Evolutionary conservation across 2,888 invertebrate species (phyloP).

Genomic region (Mythimna vitellina): DNA sequence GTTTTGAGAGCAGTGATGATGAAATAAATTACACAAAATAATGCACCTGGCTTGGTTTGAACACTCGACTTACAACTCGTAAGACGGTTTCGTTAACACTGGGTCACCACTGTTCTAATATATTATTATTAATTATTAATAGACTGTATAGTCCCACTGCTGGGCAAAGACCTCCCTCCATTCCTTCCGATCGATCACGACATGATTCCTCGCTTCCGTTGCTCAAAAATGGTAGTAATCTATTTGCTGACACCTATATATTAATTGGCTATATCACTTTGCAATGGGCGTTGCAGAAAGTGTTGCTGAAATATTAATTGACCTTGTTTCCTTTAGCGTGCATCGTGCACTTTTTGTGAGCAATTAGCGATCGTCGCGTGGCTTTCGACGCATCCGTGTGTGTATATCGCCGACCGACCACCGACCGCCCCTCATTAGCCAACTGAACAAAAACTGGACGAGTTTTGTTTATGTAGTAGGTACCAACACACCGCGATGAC

Average conservation of each 20-base stretch:
- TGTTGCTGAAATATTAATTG: slow-evolving; percentile 52
- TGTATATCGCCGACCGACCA: slow-evolving; percentile 76
- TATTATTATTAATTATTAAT: too few species aligned
- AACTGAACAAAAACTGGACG: slow-evolving; percentile 72
- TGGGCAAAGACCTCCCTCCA: too few species aligned
- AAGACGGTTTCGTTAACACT: too few species aligned
- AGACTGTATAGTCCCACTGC: too few species aligned
- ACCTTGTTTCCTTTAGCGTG: slow-evolving; percentile 37
- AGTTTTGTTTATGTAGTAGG: slow-evolving; percentile 68
- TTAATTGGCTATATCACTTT: slow-evolving; percentile 1
- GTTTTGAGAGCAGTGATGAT: too few species aligned
- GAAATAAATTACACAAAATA: too few species aligned
- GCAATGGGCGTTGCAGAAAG: slow-evolving; percentile 12
- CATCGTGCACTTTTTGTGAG: slow-evolving; percentile 50
- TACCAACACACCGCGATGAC: slow-evolving; percentile 70
- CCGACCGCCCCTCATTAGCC: slow-evolving; percentile 80
- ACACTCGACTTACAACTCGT: too few species aligned
- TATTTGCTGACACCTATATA: slow-evolving; percentile 17
- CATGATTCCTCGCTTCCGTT: too few species aligned
- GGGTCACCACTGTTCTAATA: too few species aligned
- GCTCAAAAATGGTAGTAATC: slow-evolving; percentile 6
- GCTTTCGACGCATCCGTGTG: slow-evolving; percentile 77
- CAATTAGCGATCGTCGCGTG: slow-evolving; percentile 74
- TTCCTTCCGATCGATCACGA: too few species aligned
- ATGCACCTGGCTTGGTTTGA: too few species aligned